Evolutionary conservation across 2,797 vertebrate genomes (phyloP).

Genomic region (Acomys russatus): DNA sequence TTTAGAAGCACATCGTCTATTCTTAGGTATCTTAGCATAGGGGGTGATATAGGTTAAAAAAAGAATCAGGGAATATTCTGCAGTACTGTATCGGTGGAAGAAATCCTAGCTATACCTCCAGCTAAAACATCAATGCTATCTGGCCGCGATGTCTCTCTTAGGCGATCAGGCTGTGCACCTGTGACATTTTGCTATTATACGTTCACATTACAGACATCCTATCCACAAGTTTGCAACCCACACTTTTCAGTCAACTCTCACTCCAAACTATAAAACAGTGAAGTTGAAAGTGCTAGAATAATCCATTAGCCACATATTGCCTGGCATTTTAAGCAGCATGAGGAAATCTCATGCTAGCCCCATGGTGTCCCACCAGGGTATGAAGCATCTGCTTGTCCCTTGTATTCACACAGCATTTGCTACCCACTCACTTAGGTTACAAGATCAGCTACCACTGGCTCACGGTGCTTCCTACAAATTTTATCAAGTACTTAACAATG

Average conservation of each 20-base stretch:
- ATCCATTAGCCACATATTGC: not conserved
- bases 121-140: not conserved
- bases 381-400: not conserved
- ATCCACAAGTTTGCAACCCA: not conserved
- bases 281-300: not conserved
- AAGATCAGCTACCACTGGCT: not conserved
- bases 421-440: not conserved
- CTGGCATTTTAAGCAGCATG: not conserved
- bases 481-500: not conserved
- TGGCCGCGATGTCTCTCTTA: not conserved
- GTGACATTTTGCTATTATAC: rapidly evolving
- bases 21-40: slow-evolving; percentile 22
- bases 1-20: slow-evolving; percentile 51
- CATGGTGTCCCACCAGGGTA: no score
- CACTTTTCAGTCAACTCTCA: not conserved
- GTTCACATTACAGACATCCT: not conserved
- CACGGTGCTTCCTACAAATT: not conserved
- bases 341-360: not conserved
- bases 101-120: not conserved
- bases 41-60: not conserved
- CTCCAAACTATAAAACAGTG: not conserved
- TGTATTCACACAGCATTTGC: no score
- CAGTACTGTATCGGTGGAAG: not conserved
- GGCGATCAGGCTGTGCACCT: not conserved
- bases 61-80: not conserved